A percentile compares a stretch with the other conserved stretches of the same genome.
These are phyloP conservation scores for Ginglymostoma cirratum DNA, from an alignment of 2,113 vertebrate genomes.

Conservation along the genomic window DNA sequence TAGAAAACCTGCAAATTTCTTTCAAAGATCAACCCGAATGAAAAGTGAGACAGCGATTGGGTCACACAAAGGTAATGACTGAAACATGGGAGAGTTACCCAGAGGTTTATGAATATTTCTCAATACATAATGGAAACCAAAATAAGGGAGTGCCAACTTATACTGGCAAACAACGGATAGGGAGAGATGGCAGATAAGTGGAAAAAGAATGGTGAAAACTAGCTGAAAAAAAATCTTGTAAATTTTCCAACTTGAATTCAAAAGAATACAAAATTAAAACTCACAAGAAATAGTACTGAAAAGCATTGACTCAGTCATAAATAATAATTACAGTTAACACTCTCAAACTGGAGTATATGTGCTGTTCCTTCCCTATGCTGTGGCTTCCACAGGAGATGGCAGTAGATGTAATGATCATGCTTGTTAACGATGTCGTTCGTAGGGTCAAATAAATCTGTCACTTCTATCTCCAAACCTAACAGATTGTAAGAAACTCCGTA, in stretches of 20 bases:
- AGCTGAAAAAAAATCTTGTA: neutral
- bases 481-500: neutral
- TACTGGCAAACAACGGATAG: neutral
- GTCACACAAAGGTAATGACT: neutral
- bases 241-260: neutral
- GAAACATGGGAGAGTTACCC: neutral
- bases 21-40: neutral
- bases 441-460: neutral
- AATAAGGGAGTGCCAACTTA: neutral
- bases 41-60: neutral
- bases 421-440: neutral
- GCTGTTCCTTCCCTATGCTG: neutral
- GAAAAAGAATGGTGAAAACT: neutral
- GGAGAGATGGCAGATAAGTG: neutral
- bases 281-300: neutral
- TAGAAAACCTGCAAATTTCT: neutral
- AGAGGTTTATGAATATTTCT: neutral
- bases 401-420: slow-evolving; percentile 1
- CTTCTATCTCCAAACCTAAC: neutral
- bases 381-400: neutral
- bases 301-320: neutral
- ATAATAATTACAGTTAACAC: neutral
- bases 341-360: neutral
- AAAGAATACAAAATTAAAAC: neutral
- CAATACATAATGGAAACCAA: neutral